phyloP scores from a whole-genome alignment of 2,888 invertebrate genomes.

The Hypselothyrea guttata region DNA sequence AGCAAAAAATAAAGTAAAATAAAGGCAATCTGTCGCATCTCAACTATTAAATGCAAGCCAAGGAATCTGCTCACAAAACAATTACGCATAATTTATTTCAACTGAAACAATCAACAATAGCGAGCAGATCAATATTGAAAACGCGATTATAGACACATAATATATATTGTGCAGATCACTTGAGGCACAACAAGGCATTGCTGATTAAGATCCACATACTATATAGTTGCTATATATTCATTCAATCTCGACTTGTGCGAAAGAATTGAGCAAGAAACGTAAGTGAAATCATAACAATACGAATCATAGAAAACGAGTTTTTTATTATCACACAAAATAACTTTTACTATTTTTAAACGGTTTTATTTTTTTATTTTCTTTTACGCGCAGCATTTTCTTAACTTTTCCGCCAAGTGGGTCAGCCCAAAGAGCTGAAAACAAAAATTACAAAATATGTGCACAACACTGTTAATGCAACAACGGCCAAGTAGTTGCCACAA shows the following conservation, averaged over 20 bases:
- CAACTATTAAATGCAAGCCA: slow-evolving; percentile 18
- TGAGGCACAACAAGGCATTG: slow-evolving; percentile 7
- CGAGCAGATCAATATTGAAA: slow-evolving; percentile 18
- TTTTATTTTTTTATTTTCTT: too few species aligned
- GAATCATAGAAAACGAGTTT: background rate
- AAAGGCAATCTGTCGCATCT: background rate
- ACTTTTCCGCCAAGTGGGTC: background rate
- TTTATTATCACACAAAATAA: too few species aligned
- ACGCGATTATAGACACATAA: slow-evolving; percentile 1
- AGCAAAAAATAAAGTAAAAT: slow-evolving; percentile 5
- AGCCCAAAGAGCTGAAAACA: slow-evolving; percentile 25
- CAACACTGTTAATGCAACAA: slow-evolving; percentile 49
- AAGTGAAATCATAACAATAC: slow-evolving; percentile 45
- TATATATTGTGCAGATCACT: slow-evolving; percentile 5
- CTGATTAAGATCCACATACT: slow-evolving; percentile 38
- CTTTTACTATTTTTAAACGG: too few species aligned
- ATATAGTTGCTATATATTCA: slow-evolving; percentile 5
- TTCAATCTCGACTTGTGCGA: slow-evolving; percentile 17
- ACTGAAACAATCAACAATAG: slow-evolving; percentile 31
- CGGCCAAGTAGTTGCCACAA: slow-evolving; percentile 8
- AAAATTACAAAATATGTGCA: slow-evolving; percentile 50
- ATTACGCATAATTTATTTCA: slow-evolving; percentile 43
- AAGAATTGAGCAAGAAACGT: slow-evolving; percentile 36
- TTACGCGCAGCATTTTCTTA: background rate
- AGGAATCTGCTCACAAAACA: slow-evolving; percentile 29